These are phyloP conservation scores for Sinocyclocheilus rhinocerous DNA, from an alignment of 2,113 vertebrate species.

Conservation along the genomic window DNA sequence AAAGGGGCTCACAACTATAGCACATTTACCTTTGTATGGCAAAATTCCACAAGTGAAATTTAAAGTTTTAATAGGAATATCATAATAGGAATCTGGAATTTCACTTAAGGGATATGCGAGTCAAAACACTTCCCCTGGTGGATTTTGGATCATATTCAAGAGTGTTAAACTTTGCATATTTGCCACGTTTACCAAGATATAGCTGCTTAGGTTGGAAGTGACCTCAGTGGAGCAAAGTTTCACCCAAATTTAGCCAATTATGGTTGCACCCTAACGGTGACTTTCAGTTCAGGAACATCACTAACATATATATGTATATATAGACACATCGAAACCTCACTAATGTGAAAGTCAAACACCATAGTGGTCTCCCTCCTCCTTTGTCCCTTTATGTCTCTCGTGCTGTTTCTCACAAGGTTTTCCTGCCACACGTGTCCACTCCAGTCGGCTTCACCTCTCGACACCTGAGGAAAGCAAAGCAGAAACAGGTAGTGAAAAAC, in stretches of 20 bases:
- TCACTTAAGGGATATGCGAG: not conserved
- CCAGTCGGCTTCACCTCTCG: constrained; percentile 37
- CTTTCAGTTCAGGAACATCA: constrained; percentile 9
- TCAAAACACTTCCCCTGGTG: not conserved
- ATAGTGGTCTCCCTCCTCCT: not conserved
- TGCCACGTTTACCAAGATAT: not conserved
- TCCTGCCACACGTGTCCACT: constrained; percentile 50
- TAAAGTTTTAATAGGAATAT: not conserved
- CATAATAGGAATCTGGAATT: not conserved
- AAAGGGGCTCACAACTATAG: not conserved
- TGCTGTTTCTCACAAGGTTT: constrained; percentile 33
- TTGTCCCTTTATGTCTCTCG: not conserved
- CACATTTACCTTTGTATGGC: not conserved
- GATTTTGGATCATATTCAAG: not conserved
- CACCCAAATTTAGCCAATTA: not conserved
- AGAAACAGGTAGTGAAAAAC: constrained; percentile 62
- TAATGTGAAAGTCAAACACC: not conserved
- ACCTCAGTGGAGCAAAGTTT: not conserved
- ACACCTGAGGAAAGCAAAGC: constrained; percentile 53
- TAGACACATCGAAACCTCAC: constrained; percentile 1
- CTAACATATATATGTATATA: not conserved
- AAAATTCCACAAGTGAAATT: not conserved
- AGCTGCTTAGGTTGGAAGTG: not conserved
- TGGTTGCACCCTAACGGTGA: not conserved
- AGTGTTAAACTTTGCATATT: not conserved